Percentiles rank a stretch among this genome's conserved stretches.
phyloP scores from a whole-genome alignment of 1,140 invertebrate genomes.

The Xylocopa sonorina region DNA sequence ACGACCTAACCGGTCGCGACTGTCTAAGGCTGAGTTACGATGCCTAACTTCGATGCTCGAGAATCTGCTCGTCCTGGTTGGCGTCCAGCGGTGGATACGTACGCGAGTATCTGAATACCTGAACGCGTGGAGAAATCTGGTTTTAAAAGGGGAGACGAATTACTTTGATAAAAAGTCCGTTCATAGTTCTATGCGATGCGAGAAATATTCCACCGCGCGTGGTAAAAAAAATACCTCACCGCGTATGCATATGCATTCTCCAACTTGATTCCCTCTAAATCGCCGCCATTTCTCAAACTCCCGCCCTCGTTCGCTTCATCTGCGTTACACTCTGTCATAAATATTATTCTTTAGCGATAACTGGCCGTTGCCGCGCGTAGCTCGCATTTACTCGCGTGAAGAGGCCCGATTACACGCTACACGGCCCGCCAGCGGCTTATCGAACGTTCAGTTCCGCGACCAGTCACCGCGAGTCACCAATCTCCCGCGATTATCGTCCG shows the following conservation, averaged over 20 bases:
- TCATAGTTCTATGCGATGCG: too few species aligned
- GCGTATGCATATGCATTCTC: too few species aligned
- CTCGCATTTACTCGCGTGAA: not conserved
- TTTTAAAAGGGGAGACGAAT: too few species aligned
- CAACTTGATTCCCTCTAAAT: not conserved
- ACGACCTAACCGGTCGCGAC: conserved; percentile 48
- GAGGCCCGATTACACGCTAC: not conserved
- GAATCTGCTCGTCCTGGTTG: conserved; percentile 36
- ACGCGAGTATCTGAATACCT: not conserved
- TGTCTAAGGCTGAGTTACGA: conserved; percentile 48
- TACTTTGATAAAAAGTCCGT: too few species aligned
- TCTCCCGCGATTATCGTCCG: conserved; percentile 29
- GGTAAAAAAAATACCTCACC: too few species aligned
- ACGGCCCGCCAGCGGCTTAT: not conserved
- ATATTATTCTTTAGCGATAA: not conserved
- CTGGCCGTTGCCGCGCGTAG: not conserved
- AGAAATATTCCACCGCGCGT: too few species aligned
- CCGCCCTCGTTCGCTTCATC: not conserved
- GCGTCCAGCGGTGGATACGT: conserved; percentile 30
- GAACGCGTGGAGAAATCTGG: too few species aligned
- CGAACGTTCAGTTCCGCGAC: not conserved
- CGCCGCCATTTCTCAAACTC: not conserved
- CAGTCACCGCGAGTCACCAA: conserved; percentile 16
- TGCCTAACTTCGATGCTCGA: conserved; percentile 59
- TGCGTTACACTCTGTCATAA: not conserved